These are phyloP conservation scores for Steinernema feltiae DNA, from an alignment of 1,140 invertebrate genomes.

Conservation along the genomic window DNA sequence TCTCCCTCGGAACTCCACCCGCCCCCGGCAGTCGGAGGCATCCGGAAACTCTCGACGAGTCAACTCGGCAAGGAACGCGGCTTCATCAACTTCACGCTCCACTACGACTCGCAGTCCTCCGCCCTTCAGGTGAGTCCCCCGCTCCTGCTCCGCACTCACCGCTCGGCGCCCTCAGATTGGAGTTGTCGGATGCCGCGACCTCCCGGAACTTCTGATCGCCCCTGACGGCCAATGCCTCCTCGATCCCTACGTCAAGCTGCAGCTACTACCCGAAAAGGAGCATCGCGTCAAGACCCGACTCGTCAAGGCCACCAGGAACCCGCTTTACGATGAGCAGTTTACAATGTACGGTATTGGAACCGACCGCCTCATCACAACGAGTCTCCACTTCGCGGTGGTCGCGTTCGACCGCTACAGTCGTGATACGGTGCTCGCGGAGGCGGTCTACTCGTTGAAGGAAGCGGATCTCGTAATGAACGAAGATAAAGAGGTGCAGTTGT, in stretches of 20 bases:
- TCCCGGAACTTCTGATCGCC: slow-evolving; percentile 43
- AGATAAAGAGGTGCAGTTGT: slow-evolving; percentile 49
- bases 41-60: slow-evolving; percentile 1
- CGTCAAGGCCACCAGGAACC: slow-evolving; percentile 80
- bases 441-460: slow-evolving; percentile 71
- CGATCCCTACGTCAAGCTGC: slow-evolving; percentile 89
- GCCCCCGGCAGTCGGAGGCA: neutral
- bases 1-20: neutral
- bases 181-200: slow-evolving; percentile 46
- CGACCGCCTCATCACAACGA: slow-evolving; percentile 74
- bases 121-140: neutral
- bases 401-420: slow-evolving; percentile 94
- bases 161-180: slow-evolving; percentile 37
- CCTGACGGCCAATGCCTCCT: slow-evolving; percentile 39
- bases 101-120: neutral
- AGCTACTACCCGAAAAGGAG: slow-evolving; percentile 84
- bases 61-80: slow-evolving; percentile 8
- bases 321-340: slow-evolving; percentile 90
- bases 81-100: neutral
- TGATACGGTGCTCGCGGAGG: slow-evolving; percentile 93
- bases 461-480: slow-evolving; percentile 34
- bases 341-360: slow-evolving; percentile 85
- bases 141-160: too few relatives aligned
- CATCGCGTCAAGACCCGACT: slow-evolving; percentile 87
- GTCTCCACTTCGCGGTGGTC: slow-evolving; percentile 80